Percentiles rank a stretch among this genome's conserved stretches.
phyloP scores from a whole-genome alignment of 2,797 vertebrate species.

The Chiroxiphia lanceolata region DNA sequence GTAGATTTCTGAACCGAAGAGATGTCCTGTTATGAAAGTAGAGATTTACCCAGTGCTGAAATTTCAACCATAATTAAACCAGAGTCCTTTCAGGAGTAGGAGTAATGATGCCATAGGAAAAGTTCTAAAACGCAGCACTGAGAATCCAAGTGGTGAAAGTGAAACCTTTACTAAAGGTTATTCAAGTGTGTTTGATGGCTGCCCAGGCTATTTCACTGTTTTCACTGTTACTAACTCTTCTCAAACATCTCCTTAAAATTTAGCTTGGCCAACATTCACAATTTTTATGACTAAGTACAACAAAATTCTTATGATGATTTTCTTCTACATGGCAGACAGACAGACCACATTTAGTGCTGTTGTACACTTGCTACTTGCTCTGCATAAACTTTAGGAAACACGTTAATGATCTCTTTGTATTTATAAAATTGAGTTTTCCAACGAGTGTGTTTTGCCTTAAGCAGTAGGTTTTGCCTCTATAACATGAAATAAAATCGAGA shows the following conservation, averaged over 20 bases:
- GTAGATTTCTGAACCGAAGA: neutral
- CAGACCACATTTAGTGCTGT: neutral
- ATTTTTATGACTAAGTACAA: neutral
- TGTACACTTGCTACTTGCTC: neutral
- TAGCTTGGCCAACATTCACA: neutral
- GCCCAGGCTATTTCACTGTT: neutral
- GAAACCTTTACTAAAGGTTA: neutral
- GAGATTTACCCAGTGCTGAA: neutral
- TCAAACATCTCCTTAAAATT: neutral
- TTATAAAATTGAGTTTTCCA: neutral
- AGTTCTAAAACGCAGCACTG: neutral
- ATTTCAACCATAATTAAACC: neutral
- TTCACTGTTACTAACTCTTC: neutral
- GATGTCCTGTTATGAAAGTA: neutral
- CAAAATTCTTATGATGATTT: neutral
- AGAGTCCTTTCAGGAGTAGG: neutral
- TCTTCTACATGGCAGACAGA: neutral
- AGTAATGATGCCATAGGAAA: neutral
- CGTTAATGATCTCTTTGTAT: neutral
- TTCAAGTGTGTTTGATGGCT: neutral
- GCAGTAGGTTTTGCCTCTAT: neutral
- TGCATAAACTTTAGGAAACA: neutral
- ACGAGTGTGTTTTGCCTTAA: neutral
- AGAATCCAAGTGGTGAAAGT: neutral
- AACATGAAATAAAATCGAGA: neutral